phyloP scores from a whole-genome alignment of 2,113 vertebrate genomes.

The Perca flavescens region DNA sequence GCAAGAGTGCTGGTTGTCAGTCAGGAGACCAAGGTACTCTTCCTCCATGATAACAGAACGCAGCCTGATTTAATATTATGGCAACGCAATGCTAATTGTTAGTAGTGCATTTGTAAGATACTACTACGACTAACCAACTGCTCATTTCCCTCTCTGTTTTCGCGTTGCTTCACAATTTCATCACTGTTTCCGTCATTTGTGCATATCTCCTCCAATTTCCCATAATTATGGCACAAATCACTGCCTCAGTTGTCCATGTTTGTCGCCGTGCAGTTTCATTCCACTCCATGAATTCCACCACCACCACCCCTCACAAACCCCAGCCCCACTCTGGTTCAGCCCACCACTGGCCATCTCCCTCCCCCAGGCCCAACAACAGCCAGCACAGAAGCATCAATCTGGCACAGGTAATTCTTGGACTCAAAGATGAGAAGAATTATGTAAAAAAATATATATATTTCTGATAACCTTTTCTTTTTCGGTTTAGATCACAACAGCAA shows the following conservation, averaged over 20 bases:
- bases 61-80: background rate
- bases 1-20: conserved; percentile 92
- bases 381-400: conserved; percentile 52
- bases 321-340: conserved; percentile 44
- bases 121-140: conserved; percentile 20
- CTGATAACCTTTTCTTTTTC: background rate
- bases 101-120: background rate
- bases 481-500: conserved; percentile 58
- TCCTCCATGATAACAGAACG: background rate
- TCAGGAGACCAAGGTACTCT: conserved; percentile 91
- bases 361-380: conserved; percentile 43
- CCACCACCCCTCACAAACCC: conserved; percentile 75
- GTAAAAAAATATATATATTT: background rate
- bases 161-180: conserved; percentile 65
- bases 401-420: conserved; percentile 64
- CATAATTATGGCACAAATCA: conserved; percentile 31
- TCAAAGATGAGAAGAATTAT: background rate
- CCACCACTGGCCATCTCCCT: conserved; percentile 29
- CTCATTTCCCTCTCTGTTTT: conserved; percentile 77
- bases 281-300: conserved; percentile 88
- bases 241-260: conserved; percentile 92
- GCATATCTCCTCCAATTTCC: conserved; percentile 16
- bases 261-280: conserved; percentile 98
- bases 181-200: conserved; percentile 27
- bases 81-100: background rate